Conservation (phyloP, 1,140 invertebrate species). For the Carposina sasakii region DNA sequence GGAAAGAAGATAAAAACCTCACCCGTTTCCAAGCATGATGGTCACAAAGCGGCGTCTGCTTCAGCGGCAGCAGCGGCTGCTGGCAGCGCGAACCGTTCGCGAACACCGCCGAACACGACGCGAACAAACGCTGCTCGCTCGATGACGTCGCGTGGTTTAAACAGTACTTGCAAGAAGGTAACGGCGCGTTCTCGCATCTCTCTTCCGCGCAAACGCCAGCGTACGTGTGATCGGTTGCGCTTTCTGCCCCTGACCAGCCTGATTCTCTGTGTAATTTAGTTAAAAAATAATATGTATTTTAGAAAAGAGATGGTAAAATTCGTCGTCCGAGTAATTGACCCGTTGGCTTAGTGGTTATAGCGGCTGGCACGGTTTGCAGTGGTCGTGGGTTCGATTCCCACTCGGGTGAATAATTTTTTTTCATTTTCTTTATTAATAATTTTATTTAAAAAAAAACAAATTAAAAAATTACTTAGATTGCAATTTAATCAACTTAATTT, state of each 20-base stretch:
- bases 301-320: too few species aligned
- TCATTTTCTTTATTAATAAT: too few species aligned
- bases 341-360: too few species aligned
- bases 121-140: conserved; percentile 89
- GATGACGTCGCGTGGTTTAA: conserved; percentile 90
- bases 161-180: conserved; percentile 90
- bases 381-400: too few species aligned
- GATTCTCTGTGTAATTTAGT: conserved; percentile 28
- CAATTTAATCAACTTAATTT: too few species aligned
- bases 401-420: too few species aligned
- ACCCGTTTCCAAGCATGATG: conserved; percentile 85
- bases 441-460: too few species aligned
- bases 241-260: conserved; percentile 30
- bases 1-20: conserved; percentile 20
- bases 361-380: too few species aligned
- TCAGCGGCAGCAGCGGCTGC: conserved; percentile 88
- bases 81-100: conserved; percentile 91
- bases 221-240: conserved; percentile 1
- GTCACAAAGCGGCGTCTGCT: conserved; percentile 86
- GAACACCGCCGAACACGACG: conserved; percentile 91
- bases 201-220: conserved; percentile 31
- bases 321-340: too few species aligned
- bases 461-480: too few species aligned
- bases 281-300: too few species aligned
- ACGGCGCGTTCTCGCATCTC: conserved; percentile 75